Evolutionary conservation across 2,113 vertebrate genomes (phyloP).

Genomic region (Pogona vitticeps): DNA sequence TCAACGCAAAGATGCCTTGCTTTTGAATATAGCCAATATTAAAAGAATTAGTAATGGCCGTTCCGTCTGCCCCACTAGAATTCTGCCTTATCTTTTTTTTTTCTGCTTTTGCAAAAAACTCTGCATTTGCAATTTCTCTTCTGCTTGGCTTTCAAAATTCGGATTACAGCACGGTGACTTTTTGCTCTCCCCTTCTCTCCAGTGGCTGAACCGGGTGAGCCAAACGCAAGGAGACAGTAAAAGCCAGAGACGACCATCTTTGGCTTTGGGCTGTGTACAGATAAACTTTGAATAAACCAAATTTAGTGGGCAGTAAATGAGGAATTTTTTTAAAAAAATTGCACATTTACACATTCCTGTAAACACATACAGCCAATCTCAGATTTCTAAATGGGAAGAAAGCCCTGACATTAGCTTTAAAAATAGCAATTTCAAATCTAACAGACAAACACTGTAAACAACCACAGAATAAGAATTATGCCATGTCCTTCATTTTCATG

Average conservation of each 20-base stretch:
- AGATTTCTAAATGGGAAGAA: neutral
- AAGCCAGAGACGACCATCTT: constrained; percentile 23
- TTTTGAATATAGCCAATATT: constrained; percentile 68
- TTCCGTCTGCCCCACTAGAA: constrained; percentile 50
- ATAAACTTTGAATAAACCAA: constrained; percentile 40
- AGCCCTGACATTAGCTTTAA: neutral
- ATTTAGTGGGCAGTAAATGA: constrained; percentile 44
- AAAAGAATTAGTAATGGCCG: constrained; percentile 57
- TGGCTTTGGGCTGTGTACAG: constrained; percentile 51
- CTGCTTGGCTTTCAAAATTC: constrained; percentile 54
- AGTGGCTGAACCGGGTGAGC: constrained; percentile 26
- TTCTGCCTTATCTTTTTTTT: constrained; percentile 25
- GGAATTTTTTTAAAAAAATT: neutral
- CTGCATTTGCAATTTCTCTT: constrained; percentile 50
- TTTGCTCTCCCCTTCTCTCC: neutral
- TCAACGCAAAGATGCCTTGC: constrained; percentile 62
- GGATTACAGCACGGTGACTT: constrained; percentile 49
- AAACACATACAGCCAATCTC: neutral
- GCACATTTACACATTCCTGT: neutral
- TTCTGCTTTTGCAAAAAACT: constrained; percentile 37
- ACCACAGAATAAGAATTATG: neutral
- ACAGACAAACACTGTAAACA: neutral
- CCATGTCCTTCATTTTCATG: neutral
- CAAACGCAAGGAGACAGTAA: neutral
- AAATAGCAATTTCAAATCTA: neutral